Percentiles rank a stretch among this genome's conserved stretches.
Conservation (phyloP, 2,888 invertebrate species). For the Belgica antarctica region DNA sequence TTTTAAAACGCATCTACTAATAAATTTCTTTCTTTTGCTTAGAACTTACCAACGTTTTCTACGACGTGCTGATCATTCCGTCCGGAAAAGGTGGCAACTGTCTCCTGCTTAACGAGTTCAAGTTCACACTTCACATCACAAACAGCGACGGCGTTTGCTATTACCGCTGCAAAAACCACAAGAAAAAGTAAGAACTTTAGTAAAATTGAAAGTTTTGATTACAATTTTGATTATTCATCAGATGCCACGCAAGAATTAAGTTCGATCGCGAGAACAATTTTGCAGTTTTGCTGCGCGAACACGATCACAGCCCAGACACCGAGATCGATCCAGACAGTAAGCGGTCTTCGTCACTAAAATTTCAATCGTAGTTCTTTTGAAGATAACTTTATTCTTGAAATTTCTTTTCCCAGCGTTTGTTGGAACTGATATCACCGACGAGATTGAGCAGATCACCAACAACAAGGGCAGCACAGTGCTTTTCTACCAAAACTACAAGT, state of each 20-base stretch:
- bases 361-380: neutral
- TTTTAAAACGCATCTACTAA: constrained; percentile 18
- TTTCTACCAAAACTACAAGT: constrained; percentile 23
- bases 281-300: neutral
- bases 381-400: neutral
- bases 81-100: constrained; percentile 36
- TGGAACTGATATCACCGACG: constrained; percentile 3
- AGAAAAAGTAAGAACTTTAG: constrained; percentile 27
- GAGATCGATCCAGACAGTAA: constrained; percentile 18
- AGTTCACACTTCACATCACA: constrained; percentile 16
- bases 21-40: neutral
- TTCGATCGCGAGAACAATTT: neutral
- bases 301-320: constrained; percentile 13
- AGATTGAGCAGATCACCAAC: constrained; percentile 18
- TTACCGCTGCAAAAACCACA: constrained; percentile 30
- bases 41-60: constrained; percentile 1
- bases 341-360: neutral
- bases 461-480: neutral
- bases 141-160: constrained; percentile 16
- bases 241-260: constrained; percentile 33
- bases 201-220: neutral
- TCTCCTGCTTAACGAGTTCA: neutral
- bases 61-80: neutral
- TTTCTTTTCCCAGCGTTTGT: neutral
- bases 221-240: neutral